phyloP scores from a whole-genome alignment of 2,113 vertebrate species.

The Erpornis zantholeuca region DNA sequence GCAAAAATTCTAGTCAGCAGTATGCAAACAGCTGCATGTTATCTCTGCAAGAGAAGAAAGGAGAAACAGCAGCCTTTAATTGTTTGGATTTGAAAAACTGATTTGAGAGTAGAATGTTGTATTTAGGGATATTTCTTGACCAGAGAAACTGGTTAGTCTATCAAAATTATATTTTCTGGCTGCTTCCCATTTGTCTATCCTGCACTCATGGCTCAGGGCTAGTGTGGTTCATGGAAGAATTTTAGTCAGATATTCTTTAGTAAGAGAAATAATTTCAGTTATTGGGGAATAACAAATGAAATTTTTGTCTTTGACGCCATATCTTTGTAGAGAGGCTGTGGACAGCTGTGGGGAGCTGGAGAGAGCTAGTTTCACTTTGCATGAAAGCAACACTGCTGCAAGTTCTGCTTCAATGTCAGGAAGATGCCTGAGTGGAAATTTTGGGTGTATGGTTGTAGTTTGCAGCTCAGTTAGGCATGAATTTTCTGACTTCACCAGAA shows the following conservation, averaged over 20 bases:
- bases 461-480: neutral
- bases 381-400: neutral
- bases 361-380: neutral
- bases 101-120: neutral
- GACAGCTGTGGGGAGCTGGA: neutral
- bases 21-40: constrained; percentile 8
- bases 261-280: neutral
- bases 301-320: neutral
- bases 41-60: neutral
- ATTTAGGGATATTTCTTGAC: neutral
- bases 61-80: neutral
- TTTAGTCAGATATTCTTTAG: neutral
- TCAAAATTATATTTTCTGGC: neutral
- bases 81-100: neutral
- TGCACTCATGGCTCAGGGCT: neutral
- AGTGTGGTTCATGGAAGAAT: neutral
- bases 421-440: neutral
- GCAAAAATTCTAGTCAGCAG: neutral
- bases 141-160: neutral
- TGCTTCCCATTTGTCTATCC: neutral
- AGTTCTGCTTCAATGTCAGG: neutral
- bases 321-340: neutral
- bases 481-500: neutral
- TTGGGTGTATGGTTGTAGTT: neutral
- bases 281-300: neutral